These are phyloP conservation scores for Lydus trimaculatus DNA, from an alignment of 2,888 invertebrate species.

Conservation along the genomic window DNA sequence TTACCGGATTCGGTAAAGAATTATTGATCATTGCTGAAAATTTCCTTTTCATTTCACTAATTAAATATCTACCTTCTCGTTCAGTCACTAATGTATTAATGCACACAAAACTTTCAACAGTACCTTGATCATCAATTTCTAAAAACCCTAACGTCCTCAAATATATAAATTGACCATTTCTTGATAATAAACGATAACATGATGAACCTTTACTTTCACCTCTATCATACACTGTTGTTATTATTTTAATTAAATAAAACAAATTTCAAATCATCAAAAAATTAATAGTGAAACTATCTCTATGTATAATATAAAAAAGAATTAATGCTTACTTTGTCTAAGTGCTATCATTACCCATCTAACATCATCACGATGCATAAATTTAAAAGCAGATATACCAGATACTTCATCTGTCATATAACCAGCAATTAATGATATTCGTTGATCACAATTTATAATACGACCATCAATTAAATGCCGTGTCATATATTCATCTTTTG, in stretches of 20 bases:
- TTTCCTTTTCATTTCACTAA: slow-evolving; percentile 80
- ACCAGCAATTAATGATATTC: slow-evolving; percentile 87
- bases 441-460: slow-evolving; percentile 89
- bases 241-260: not conserved
- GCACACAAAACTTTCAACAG: slow-evolving; percentile 86
- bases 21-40: slow-evolving; percentile 71
- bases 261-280: no score
- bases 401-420: slow-evolving; percentile 89
- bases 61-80: slow-evolving; percentile 75
- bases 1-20: slow-evolving; percentile 26
- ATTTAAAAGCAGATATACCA: slow-evolving; percentile 87
- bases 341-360: slow-evolving; percentile 89
- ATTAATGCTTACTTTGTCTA: slow-evolving; percentile 75
- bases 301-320: not conserved
- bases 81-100: slow-evolving; percentile 80
- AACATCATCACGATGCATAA: slow-evolving; percentile 90
- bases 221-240: slow-evolving; percentile 78
- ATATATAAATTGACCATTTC: slow-evolving; percentile 86
- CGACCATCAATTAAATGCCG: slow-evolving; percentile 88
- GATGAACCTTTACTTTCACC: slow-evolving; percentile 84
- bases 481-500: slow-evolving; percentile 87
- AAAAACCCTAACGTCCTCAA: slow-evolving; percentile 84
- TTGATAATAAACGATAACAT: slow-evolving; percentile 83
- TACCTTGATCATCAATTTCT: slow-evolving; percentile 81
- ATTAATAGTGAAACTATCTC: no score